These are phyloP conservation scores for Taenaris catops DNA, from an alignment of 2,888 invertebrate genomes.

Conservation along the genomic window DNA sequence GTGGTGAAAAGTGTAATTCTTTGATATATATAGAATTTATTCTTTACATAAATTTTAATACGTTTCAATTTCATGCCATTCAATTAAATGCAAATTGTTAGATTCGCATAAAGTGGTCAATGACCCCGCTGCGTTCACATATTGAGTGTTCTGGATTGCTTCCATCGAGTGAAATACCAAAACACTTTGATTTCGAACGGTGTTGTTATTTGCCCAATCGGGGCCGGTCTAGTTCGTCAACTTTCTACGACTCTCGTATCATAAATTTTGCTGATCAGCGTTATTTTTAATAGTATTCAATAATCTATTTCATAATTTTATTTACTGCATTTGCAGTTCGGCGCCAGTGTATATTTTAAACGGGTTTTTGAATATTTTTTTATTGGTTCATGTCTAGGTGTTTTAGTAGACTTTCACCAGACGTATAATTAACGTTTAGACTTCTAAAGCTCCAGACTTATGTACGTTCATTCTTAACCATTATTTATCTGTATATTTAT, in stretches of 20 bases:
- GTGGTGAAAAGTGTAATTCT: too few relatives aligned
- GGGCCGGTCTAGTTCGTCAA: conserved; percentile 68
- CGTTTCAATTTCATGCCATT: background rate
- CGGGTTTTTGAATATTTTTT: too few relatives aligned
- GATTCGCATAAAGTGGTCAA: conserved; percentile 17
- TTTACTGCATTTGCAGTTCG: background rate
- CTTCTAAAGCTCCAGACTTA: too few relatives aligned
- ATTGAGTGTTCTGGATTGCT: conserved; percentile 29
- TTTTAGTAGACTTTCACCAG: too few relatives aligned
- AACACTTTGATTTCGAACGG: conserved; percentile 37
- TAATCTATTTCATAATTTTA: background rate
- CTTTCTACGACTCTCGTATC: conserved; percentile 67
- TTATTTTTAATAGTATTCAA: conserved; percentile 31
- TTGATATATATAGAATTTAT: too few relatives aligned
- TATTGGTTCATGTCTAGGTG: too few relatives aligned
- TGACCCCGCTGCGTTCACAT: conserved; percentile 20
- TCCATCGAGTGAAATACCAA: conserved; percentile 47
- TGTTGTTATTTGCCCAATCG: conserved; percentile 48
- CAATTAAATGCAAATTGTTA: conserved; percentile 5
- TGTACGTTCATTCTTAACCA: too few relatives aligned
- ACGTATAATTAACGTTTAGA: too few relatives aligned
- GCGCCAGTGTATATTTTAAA: too few relatives aligned
- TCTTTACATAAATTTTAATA: too few relatives aligned
- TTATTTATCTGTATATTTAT: too few relatives aligned
- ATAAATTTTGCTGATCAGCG: conserved; percentile 34